These are phyloP conservation scores for Nothobranchius kuhntae DNA, from an alignment of 2,113 vertebrate species.

Conservation along the genomic window DNA sequence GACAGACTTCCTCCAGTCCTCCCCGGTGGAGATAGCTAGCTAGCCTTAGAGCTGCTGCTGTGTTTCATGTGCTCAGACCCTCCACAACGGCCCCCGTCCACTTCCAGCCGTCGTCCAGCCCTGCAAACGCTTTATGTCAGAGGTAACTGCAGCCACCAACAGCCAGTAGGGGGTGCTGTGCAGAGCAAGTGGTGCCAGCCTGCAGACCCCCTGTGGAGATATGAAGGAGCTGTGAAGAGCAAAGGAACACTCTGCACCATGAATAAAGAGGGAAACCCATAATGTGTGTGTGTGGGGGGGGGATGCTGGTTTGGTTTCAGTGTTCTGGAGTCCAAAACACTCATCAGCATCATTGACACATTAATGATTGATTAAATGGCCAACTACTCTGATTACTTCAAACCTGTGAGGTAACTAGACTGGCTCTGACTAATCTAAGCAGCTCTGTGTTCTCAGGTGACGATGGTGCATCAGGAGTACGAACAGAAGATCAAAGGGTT, in stretches of 20 bases:
- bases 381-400: not conserved
- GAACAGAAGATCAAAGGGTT: conserved; percentile 89
- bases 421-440: not conserved
- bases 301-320: conserved; percentile 32
- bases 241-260: conserved; percentile 64
- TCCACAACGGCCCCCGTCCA: conserved; percentile 51
- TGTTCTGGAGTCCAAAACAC: conserved; percentile 13
- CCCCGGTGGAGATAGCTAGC: conserved; percentile 73
- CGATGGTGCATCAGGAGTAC: conserved; percentile 85
- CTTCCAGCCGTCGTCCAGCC: conserved; percentile 52
- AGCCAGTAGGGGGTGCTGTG: conserved; percentile 68
- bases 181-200: conserved; percentile 41
- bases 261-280: conserved; percentile 69
- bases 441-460: conserved; percentile 81
- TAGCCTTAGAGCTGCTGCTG: conserved; percentile 35
- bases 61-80: conserved; percentile 60
- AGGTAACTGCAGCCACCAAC: conserved; percentile 39
- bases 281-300: conserved; percentile 15
- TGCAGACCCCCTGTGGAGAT: conserved; percentile 71
- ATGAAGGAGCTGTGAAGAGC: conserved; percentile 69
- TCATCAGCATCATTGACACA: conserved; percentile 15
- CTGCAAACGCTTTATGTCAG: conserved; percentile 49
- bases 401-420: not conserved
- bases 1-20: conserved; percentile 76
- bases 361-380: not conserved